These are phyloP conservation scores for Prinia subflava DNA, from an alignment of 2,113 vertebrate genomes.

Conservation along the genomic window DNA sequence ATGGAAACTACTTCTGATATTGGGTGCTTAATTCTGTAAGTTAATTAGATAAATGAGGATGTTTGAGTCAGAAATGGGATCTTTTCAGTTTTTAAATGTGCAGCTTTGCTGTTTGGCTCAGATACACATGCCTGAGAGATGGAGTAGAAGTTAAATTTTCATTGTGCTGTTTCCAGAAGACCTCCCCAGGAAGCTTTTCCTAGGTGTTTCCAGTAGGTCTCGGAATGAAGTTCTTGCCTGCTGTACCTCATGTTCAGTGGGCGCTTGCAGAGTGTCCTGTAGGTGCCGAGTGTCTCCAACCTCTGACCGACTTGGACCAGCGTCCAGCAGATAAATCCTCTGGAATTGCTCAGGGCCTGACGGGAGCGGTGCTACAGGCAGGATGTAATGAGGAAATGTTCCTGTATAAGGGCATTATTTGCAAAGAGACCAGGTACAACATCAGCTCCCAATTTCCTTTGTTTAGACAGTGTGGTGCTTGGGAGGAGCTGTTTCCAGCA, in stretches of 20 bases:
- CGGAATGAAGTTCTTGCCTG: not conserved
- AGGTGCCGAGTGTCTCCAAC: not conserved
- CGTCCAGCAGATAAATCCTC: not conserved
- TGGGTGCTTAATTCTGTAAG: not conserved
- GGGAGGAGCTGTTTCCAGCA: not conserved
- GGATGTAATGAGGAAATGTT: conserved; percentile 35
- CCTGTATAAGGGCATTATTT: not conserved
- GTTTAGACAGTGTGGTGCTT: not conserved
- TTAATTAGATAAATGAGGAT: not conserved
- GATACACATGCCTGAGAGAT: not conserved
- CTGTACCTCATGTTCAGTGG: not conserved
- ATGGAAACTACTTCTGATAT: not conserved
- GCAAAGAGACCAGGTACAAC: not conserved
- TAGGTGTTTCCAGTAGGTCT: not conserved
- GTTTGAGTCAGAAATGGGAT: not conserved
- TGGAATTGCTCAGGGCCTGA: not conserved
- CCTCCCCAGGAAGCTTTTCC: not conserved
- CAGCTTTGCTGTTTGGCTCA: not conserved
- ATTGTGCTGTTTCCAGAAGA: not conserved
- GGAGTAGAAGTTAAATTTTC: not conserved
- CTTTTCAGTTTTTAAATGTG: not conserved
- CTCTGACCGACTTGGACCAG: not conserved
- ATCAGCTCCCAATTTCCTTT: not conserved
- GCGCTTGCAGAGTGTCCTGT: not conserved
- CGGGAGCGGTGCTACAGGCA: not conserved